Evolutionary conservation across 2,797 vertebrate genomes (phyloP).

Genomic region (Parotocinclus haroldoi): DNA sequence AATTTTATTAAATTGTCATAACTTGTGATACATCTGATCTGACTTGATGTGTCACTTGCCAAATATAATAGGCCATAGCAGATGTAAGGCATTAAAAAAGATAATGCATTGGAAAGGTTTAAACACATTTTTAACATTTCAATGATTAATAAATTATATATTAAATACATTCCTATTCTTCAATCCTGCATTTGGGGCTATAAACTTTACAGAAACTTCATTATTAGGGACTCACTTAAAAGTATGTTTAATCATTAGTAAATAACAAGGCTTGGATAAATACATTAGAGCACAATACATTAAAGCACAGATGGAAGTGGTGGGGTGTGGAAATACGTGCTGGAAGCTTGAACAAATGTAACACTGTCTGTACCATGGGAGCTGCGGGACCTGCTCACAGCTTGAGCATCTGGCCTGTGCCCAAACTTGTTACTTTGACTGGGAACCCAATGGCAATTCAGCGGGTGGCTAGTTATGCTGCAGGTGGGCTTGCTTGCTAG

Average conservation of each 20-base stretch:
- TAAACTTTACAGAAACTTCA: no score
- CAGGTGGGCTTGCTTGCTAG: conserved; percentile 17
- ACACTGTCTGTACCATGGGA: conserved; percentile 47
- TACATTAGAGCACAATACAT: conserved; percentile 72
- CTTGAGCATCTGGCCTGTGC: conserved; percentile 55
- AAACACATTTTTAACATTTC: no score
- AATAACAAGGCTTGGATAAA: conserved; percentile 66
- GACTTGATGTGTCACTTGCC: no score
- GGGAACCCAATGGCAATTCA: conserved; percentile 14
- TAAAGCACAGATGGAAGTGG: conserved; percentile 66
- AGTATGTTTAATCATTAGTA: conserved; percentile 58
- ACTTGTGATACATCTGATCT: no score
- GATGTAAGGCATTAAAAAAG: no score
- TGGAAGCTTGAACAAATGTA: conserved; percentile 65
- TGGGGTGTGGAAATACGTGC: conserved; percentile 41
- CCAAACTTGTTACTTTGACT: conserved; percentile 56
- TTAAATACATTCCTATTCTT: no score
- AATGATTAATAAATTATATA: no score
- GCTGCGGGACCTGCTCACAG: conserved; percentile 64
- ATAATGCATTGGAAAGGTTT: no score
- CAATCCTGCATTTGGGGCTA: no score
- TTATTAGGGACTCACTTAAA: conserved; percentile 37
- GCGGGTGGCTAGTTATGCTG: conserved; percentile 20
- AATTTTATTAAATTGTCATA: no score
- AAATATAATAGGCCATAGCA: no score